Evolutionary conservation across 2,113 vertebrate genomes (phyloP).

Genomic region (Alethe diademata): DNA sequence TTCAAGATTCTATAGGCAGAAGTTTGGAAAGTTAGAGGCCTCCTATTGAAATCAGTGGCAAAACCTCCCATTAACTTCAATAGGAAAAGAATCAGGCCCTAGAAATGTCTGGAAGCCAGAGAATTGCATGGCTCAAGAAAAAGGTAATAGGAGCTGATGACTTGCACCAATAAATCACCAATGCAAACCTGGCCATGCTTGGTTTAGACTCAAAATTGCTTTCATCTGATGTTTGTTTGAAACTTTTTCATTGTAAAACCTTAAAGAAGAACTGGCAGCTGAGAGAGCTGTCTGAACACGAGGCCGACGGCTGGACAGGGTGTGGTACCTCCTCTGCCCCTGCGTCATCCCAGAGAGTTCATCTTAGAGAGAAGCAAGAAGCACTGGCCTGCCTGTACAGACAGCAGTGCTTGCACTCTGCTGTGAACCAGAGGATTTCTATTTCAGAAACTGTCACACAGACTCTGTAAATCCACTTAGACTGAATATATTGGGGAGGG

Average conservation of each 20-base stretch:
- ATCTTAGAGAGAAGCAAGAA: neutral
- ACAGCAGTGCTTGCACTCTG: neutral
- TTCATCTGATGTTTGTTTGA: conserved; percentile 51
- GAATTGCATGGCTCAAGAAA: conserved; percentile 19
- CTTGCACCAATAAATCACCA: conserved; percentile 54
- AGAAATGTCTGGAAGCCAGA: conserved; percentile 8
- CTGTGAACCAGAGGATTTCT: neutral
- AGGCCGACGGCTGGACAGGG: fast-evolving
- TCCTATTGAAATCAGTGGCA: conserved; percentile 34
- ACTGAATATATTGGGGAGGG: neutral
- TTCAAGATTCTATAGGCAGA: conserved; percentile 38
- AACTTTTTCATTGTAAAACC: neutral
- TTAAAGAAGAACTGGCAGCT: neutral
- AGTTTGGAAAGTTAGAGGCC: conserved; percentile 30
- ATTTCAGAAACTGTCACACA: neutral
- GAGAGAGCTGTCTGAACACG: neutral
- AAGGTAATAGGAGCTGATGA: conserved; percentile 44
- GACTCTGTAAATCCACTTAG: conserved; percentile 42
- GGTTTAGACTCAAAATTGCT: conserved; percentile 32
- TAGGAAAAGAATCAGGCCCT: conserved; percentile 1
- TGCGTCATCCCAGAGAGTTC: neutral
- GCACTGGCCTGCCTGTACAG: neutral
- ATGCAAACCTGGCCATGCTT: neutral
- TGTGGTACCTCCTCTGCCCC: neutral
- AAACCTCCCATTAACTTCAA: conserved; percentile 22